These are phyloP conservation scores for Pseudopipra pipra DNA, from an alignment of 2,113 vertebrate genomes.

Conservation along the genomic window DNA sequence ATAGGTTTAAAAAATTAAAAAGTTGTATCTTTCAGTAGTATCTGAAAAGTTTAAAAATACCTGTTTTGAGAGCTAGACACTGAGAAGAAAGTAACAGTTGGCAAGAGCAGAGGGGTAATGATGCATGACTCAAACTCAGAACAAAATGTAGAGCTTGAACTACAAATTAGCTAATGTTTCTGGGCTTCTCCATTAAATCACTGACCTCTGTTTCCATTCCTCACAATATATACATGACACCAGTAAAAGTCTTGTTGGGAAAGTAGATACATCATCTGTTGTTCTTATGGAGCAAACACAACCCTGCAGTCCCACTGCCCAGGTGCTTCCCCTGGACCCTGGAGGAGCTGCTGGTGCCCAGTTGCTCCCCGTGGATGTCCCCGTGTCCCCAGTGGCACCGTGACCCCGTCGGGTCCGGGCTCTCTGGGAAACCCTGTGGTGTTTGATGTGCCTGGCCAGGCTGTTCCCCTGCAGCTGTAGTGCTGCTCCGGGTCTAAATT, in stretches of 20 bases:
- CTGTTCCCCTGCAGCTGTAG: neutral
- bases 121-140: constrained; percentile 41
- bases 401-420: fast-evolving
- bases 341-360: neutral
- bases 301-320: neutral
- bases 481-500: neutral
- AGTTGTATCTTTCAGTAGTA: neutral
- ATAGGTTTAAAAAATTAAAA: neutral
- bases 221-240: neutral
- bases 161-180: constrained; percentile 37
- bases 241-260: neutral
- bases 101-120: constrained; percentile 54
- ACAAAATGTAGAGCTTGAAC: constrained; percentile 27
- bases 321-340: neutral
- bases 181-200: constrained; percentile 2
- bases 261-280: neutral
- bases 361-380: fast-evolving
- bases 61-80: neutral
- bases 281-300: neutral
- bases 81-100: constrained; percentile 19
- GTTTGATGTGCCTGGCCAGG: neutral
- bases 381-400: neutral
- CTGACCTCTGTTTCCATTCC: neutral
- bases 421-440: neutral
- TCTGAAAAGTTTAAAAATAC: constrained; percentile 34